phyloP scores from a whole-genome alignment of 2,797 vertebrate genomes.

The Crocodylus rhombifer region DNA sequence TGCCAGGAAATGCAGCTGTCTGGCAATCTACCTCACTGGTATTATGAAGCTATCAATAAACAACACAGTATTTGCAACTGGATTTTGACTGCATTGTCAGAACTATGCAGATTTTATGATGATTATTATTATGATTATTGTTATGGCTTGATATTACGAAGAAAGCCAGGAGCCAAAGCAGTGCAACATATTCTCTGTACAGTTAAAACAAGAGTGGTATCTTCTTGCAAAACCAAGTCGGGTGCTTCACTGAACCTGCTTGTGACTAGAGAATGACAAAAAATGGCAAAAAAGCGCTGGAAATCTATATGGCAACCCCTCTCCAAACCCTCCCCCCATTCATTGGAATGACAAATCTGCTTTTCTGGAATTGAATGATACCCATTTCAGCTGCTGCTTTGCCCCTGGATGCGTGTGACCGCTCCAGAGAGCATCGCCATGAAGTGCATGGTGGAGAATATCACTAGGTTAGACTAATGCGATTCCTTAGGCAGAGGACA shows the following conservation, averaged over 20 bases:
- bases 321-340: accelerated
- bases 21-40: conserved; percentile 73
- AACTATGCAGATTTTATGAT: neutral
- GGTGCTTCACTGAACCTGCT: neutral
- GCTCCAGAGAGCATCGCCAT: neutral
- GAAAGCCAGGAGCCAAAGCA: neutral
- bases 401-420: neutral
- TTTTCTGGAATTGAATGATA: neutral
- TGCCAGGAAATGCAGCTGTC: conserved; percentile 83
- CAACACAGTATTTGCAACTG: conserved; percentile 75
- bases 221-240: accelerated
- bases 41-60: conserved; percentile 82
- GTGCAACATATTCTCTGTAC: neutral
- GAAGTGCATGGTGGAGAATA: accelerated
- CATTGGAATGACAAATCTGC: neutral
- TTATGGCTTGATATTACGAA: neutral
- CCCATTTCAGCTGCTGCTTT: accelerated
- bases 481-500: neutral
- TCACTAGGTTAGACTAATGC: neutral
- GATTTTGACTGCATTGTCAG: conserved; percentile 67
- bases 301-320: accelerated
- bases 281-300: accelerated
- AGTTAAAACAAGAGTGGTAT: neutral
- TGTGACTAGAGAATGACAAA: accelerated
- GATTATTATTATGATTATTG: neutral